These are phyloP conservation scores for Bagarius yarrelli DNA, from an alignment of 2,113 vertebrate genomes.

Conservation along the genomic window DNA sequence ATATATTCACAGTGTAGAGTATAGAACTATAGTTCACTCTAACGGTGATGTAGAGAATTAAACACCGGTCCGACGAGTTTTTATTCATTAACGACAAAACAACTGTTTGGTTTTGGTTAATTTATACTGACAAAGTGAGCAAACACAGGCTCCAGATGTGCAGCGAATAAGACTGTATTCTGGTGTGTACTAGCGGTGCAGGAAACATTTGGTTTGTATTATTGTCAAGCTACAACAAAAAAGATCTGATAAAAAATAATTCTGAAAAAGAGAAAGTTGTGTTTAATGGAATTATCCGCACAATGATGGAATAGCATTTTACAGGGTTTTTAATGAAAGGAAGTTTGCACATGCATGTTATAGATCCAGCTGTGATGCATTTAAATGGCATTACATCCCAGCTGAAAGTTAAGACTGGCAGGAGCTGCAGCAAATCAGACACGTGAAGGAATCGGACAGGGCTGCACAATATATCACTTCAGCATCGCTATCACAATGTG, in stretches of 20 bases:
- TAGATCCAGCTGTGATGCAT: not conserved
- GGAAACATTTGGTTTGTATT: slow-evolving; percentile 30
- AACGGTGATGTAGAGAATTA: no score
- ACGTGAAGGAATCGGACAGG: not conserved
- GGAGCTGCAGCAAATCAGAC: not conserved
- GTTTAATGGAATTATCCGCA: not conserved
- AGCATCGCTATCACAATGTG: no score
- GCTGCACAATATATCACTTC: no score
- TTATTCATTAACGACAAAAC: slow-evolving; percentile 28
- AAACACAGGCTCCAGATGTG: slow-evolving; percentile 26
- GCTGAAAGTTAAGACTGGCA: not conserved
- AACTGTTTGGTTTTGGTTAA: slow-evolving; percentile 32
- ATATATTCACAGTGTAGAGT: no score
- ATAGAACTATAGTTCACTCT: no score
- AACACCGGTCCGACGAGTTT: not conserved
- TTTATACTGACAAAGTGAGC: slow-evolving; percentile 27
- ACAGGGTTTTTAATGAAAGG: not conserved
- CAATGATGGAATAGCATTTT: not conserved
- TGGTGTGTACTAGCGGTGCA: slow-evolving; percentile 18
- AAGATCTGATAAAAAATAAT: not conserved
- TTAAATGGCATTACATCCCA: not conserved
- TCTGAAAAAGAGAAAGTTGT: not conserved
- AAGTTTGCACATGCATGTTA: not conserved
- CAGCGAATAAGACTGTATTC: slow-evolving; percentile 23
- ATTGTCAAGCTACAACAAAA: not conserved